A percentile compares a stretch with the other conserved stretches of the same genome.
phyloP scores from a whole-genome alignment of 2,888 invertebrate genomes.

The Protodeltote pygarga region DNA sequence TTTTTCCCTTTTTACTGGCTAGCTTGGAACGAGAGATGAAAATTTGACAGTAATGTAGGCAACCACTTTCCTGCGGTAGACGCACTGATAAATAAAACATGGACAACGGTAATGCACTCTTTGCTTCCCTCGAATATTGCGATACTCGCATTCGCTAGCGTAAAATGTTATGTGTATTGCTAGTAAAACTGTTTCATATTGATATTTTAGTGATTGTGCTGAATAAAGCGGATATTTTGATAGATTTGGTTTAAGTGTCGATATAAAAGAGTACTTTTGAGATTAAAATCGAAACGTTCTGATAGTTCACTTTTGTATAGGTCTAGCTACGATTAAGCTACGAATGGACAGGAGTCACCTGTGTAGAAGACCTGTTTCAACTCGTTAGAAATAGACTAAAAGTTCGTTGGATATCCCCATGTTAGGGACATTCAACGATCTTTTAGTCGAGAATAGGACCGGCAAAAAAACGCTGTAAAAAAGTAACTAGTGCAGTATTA shows the following conservation, averaged over 20 bases:
- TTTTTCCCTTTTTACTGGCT: conserved; percentile 41
- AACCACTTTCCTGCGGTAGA: conserved; percentile 68
- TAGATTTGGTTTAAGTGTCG: conserved; percentile 10
- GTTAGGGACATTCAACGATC: too few species aligned
- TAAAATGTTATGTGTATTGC: conserved; percentile 40
- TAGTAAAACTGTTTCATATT: conserved; percentile 30
- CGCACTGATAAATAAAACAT: conserved; percentile 58
- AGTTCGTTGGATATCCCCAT: too few species aligned
- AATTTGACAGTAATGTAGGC: conserved; percentile 75
- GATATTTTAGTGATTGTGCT: conserved; percentile 27
- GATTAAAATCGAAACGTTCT: conserved; percentile 20
- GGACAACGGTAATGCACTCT: conserved; percentile 77
- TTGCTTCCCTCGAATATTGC: conserved; percentile 52
- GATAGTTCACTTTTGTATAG: neutral
- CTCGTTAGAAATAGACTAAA: too few species aligned
- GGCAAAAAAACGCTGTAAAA: too few species aligned
- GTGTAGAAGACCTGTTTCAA: too few species aligned
- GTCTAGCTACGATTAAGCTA: too few species aligned
- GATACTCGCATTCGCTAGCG: conserved; percentile 45
- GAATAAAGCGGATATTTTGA: conserved; percentile 20
- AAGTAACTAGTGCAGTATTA: too few species aligned
- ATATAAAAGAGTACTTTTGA: conserved; percentile 30
- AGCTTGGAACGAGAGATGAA: conserved; percentile 54
- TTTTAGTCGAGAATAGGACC: too few species aligned
- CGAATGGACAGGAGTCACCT: too few species aligned